Percentiles rank a stretch among this genome's conserved stretches.
Conservation (phyloP, 2,888 invertebrate species). For the Pyrrhia umbra region DNA sequence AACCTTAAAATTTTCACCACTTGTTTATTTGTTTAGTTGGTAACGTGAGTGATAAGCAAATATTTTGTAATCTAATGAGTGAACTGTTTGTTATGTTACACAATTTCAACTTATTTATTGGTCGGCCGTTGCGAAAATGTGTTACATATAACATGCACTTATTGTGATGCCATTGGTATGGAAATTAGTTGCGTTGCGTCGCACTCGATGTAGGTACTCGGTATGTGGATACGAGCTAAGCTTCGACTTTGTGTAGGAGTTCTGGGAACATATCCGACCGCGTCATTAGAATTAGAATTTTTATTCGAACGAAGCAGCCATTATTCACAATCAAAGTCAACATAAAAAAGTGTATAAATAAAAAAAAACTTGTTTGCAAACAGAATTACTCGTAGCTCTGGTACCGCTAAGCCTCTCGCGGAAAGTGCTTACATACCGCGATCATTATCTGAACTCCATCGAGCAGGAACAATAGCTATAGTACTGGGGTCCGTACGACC, state of each 20-base stretch:
- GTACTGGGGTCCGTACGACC: constrained; percentile 73
- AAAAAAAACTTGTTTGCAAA: constrained; percentile 68
- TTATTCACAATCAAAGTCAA: constrained; percentile 17
- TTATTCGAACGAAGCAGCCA: constrained; percentile 28
- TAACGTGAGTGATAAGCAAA: constrained; percentile 78
- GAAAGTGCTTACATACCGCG: constrained; percentile 62
- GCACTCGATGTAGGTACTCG: constrained; percentile 39
- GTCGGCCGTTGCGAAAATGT: constrained; percentile 72
- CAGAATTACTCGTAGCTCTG: constrained; percentile 44
- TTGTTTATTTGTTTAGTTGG: constrained; percentile 81
- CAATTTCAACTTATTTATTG: constrained; percentile 72
- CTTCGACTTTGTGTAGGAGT: constrained; percentile 21
- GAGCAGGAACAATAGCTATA: constrained; percentile 81
- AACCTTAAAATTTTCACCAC: constrained; percentile 78
- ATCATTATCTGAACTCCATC: constrained; percentile 78
- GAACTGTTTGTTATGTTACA: constrained; percentile 72
- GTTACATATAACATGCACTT: constrained; percentile 65
- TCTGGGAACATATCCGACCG: constrained; percentile 22
- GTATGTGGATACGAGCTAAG: constrained; percentile 17
- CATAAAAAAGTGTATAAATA: constrained; percentile 47
- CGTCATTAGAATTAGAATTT: constrained; percentile 39
- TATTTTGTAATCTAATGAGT: constrained; percentile 80
- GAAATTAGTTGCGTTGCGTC: constrained; percentile 69
- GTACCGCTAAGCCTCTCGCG: constrained; percentile 65
- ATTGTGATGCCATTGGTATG: constrained; percentile 76